A percentile compares a stretch with the other conserved stretches of the same genome.
Conservation (phyloP, 2,888 invertebrate species). For the Euplagia quadripunctaria region DNA sequence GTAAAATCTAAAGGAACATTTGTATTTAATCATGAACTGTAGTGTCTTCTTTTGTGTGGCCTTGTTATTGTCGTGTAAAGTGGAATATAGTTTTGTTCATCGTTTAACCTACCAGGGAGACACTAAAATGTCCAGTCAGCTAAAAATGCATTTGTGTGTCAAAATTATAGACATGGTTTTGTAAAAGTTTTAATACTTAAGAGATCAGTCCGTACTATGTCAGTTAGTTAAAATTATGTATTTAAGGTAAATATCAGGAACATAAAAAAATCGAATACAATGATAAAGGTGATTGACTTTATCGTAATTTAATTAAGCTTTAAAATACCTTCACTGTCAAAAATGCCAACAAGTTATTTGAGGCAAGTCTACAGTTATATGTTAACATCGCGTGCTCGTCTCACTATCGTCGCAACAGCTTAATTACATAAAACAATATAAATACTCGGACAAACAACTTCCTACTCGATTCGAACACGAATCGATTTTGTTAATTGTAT, state of each 20-base stretch:
- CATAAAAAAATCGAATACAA: background rate
- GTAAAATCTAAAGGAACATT: background rate
- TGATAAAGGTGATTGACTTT: background rate
- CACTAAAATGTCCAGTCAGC: background rate
- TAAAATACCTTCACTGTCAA: background rate
- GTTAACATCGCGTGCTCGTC: conserved; percentile 45
- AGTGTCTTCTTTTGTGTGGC: background rate
- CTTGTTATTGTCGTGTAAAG: background rate
- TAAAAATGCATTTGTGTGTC: background rate
- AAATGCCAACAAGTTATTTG: background rate
- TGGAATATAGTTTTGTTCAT: background rate
- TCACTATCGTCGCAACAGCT: conserved; percentile 38
- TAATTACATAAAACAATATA: conserved; percentile 51
- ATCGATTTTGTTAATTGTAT: conserved; percentile 22
- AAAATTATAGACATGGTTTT: background rate
- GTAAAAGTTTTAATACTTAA: too few species aligned
- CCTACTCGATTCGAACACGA: conserved; percentile 27
- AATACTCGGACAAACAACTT: conserved; percentile 51
- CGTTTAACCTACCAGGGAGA: background rate
- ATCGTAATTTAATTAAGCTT: background rate
- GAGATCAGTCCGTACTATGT: too few species aligned
- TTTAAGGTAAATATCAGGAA: too few species aligned
- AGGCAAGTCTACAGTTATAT: conserved; percentile 13
- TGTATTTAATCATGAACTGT: background rate
- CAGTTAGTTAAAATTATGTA: too few species aligned